Evolutionary conservation across 2,113 vertebrate genomes (phyloP).

Genomic region (Xenotilapia caudafasciata): DNA sequence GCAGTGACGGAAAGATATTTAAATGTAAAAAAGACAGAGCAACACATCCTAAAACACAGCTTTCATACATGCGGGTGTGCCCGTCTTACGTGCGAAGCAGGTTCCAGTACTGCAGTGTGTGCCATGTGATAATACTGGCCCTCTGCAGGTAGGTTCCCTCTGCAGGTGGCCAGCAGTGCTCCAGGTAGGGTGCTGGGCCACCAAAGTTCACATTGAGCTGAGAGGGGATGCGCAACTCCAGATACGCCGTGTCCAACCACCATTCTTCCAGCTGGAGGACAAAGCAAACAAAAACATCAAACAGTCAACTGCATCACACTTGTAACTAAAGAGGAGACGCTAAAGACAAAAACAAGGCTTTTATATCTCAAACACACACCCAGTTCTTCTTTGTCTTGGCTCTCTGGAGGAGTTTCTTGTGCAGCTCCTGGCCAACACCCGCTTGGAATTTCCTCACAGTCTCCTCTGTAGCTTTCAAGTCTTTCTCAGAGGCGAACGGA

Average conservation of each 20-base stretch:
- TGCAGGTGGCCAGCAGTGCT: slow-evolving; percentile 86
- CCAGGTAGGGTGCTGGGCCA: slow-evolving; percentile 78
- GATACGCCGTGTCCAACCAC: slow-evolving; percentile 89
- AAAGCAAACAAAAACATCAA: background rate
- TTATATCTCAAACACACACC: slow-evolving; percentile 63
- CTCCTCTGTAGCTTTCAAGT: slow-evolving; percentile 77
- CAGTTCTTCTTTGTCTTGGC: slow-evolving; percentile 85
- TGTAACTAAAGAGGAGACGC: background rate
- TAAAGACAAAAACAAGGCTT: background rate
- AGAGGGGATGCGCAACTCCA: slow-evolving; percentile 85
- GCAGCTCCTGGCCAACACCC: slow-evolving; percentile 82
- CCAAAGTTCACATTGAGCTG: slow-evolving; percentile 88
- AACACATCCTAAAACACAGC: background rate
- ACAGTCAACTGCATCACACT: background rate
- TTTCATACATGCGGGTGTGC: background rate
- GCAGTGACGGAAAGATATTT: background rate
- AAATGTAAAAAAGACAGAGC: background rate
- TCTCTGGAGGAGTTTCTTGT: slow-evolving; percentile 86
- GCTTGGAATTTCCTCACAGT: slow-evolving; percentile 82
- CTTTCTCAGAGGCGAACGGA: slow-evolving; percentile 82
- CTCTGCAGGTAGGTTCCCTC: slow-evolving; percentile 84
- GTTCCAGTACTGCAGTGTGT: slow-evolving; percentile 86
- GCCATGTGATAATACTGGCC: slow-evolving; percentile 77
- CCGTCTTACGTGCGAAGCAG: slow-evolving; percentile 79
- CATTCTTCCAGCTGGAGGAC: slow-evolving; percentile 86